These are phyloP conservation scores for Callyntrura sp. DNA, from an alignment of 2,888 invertebrate genomes.

Conservation along the genomic window DNA sequence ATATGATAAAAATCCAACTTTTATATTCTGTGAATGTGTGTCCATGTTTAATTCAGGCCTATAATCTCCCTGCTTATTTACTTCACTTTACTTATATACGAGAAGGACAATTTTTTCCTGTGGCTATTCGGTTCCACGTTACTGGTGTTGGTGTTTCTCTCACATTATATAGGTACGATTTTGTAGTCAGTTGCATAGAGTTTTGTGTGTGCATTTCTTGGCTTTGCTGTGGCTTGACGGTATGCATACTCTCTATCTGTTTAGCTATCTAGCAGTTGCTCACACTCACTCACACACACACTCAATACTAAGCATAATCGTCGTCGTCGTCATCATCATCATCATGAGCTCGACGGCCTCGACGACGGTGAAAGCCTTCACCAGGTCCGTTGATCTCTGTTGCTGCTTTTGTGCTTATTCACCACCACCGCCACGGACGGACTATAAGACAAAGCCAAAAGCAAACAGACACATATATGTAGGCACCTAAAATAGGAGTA, in stretches of 20 bases:
- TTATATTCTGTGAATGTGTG: too few relatives aligned
- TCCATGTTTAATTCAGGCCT: too few relatives aligned
- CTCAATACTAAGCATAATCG: conserved; percentile 3
- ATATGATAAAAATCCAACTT: neutral
- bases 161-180: too few relatives aligned
- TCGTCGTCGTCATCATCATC: conserved; percentile 23
- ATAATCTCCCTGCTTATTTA: too few relatives aligned
- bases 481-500: too few relatives aligned
- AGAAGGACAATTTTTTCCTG: too few relatives aligned
- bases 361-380: conserved; percentile 78
- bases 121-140: too few relatives aligned
- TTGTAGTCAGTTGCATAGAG: neutral
- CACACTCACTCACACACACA: too few relatives aligned
- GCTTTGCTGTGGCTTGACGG: neutral
- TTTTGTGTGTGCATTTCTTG: neutral
- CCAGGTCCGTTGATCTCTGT: conserved; percentile 79
- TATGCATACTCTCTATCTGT: neutral
- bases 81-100: too few relatives aligned
- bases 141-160: too few relatives aligned
- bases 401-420: conserved; percentile 20
- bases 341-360: conserved; percentile 75
- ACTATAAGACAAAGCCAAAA: conserved; percentile 44
- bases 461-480: neutral
- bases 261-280: too few relatives aligned
- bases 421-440: conserved; percentile 2